These are phyloP conservation scores for Myrmophylax atrothorax DNA, from an alignment of 2,113 vertebrate genomes.

Conservation along the genomic window DNA sequence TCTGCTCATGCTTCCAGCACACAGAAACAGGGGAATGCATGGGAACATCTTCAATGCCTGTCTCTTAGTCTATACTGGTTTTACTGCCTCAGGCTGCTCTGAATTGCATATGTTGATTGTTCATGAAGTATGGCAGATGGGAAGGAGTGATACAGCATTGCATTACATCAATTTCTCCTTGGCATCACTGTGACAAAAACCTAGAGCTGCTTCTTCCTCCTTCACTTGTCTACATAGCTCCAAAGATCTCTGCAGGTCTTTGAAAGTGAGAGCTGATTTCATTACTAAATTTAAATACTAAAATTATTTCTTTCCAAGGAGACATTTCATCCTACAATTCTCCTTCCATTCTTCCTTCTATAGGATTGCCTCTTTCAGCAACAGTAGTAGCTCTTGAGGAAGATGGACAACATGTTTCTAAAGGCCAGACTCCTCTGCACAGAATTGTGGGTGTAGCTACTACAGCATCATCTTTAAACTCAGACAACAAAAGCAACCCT, in stretches of 20 bases:
- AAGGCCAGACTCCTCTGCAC: not conserved
- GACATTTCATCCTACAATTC: no score
- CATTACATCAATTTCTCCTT: not conserved
- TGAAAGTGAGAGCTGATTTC: not conserved
- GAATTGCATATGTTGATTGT: not conserved
- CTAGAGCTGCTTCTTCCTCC: not conserved
- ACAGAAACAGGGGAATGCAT: not conserved
- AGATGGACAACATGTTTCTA: not conserved
- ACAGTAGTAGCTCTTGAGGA: not conserved
- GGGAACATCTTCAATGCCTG: not conserved
- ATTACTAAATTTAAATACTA: not conserved
- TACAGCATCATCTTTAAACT: not conserved
- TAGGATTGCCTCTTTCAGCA: not conserved
- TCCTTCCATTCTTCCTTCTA: not conserved
- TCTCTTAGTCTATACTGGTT: not conserved
- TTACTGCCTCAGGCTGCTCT: not conserved
- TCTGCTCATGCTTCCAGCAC: rapidly evolving
- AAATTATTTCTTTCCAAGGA: not conserved
- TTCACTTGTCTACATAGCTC: not conserved
- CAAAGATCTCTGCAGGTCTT: not conserved
- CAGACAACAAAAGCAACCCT: not conserved
- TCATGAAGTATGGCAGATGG: not conserved
- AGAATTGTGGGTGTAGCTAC: not conserved
- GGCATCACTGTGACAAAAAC: not conserved
- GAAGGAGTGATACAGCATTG: not conserved